phyloP scores from a whole-genome alignment of 2,113 vertebrate species.

The Catharus bicknelli region DNA sequence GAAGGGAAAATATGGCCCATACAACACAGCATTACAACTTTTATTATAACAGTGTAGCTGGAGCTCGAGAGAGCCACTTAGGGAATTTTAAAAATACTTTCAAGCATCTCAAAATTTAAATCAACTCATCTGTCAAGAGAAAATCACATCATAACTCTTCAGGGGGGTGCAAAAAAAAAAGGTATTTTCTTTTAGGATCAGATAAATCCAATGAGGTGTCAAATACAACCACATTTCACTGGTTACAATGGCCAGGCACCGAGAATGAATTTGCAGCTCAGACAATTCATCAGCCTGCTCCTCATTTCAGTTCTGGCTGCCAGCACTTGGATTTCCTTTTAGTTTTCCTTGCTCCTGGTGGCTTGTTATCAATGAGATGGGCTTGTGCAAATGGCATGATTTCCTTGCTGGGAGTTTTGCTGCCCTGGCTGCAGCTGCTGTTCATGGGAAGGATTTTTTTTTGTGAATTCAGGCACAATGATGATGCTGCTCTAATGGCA shows the following conservation, averaged over 20 bases:
- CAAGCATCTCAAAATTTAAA: conserved; percentile 25
- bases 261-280: conserved; percentile 12
- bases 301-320: background rate
- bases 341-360: background rate
- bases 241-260: background rate
- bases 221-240: conserved; percentile 20
- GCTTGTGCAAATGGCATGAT: background rate
- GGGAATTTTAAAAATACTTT: conserved; percentile 1
- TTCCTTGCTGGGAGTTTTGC: background rate
- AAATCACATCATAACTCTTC: background rate
- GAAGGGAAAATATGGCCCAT: background rate
- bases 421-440: background rate
- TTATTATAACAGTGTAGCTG: background rate
- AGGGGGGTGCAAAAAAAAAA: background rate
- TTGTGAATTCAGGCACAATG: background rate
- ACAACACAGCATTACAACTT: background rate
- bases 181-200: background rate
- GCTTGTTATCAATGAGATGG: background rate
- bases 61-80: background rate
- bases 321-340: background rate
- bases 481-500: background rate
- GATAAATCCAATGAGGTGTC: background rate
- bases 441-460: background rate
- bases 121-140: background rate
- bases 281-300: background rate